Base-by-base conservation (phyloP, 2,797 vertebrate genomes). In the Steatocranus sp. region DNA sequence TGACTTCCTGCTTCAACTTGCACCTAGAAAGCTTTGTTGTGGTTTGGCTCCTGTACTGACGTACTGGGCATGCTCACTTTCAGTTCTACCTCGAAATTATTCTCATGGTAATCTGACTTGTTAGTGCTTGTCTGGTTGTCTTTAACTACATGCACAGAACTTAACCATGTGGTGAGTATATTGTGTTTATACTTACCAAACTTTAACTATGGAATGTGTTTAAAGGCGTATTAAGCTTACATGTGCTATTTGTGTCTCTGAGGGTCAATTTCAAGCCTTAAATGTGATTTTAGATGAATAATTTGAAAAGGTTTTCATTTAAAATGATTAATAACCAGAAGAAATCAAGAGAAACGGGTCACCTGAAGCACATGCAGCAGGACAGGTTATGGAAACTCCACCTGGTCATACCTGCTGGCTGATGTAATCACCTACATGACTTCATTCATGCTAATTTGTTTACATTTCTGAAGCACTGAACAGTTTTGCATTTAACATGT, bases 1-100 rank as follows among this genome's bases (percentile, higher is more conserved):
- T 7, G 36, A 78, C 49, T 81, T 81, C 76, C 80, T 82, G 75
- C 63, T 11, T 77, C 25, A 11, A 7, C 51, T 50, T 51, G 48
- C 20, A 70, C 38, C 73, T 25, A 30, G 54, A 73, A 10, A 20
- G 46, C 32, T 36, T 25, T 46, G 23, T 43, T 70, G 66, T 46
- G 66, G 38, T 70, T 70, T 30, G 23, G 15, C 41, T 63, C 17
- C 7, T 18, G 17, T 12, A 8, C 17, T n/a, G 25, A 48, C 4
- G 7, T 48, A 73, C 41, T 73, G 66, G 23, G 25, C 66, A 48
- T 18, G 66, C 41, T 73, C 66, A 48, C 41, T 73, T 73, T 73
- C 68, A 48, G 15, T 73, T 73, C 68, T 48, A 73, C 41, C 41
- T 46, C 23, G 1, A 41, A 48, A 48, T 43, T 25, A 17, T 68